Evolutionary conservation across 2,113 vertebrate genomes (phyloP).

Genomic region (Chinchilla lanigera): DNA sequence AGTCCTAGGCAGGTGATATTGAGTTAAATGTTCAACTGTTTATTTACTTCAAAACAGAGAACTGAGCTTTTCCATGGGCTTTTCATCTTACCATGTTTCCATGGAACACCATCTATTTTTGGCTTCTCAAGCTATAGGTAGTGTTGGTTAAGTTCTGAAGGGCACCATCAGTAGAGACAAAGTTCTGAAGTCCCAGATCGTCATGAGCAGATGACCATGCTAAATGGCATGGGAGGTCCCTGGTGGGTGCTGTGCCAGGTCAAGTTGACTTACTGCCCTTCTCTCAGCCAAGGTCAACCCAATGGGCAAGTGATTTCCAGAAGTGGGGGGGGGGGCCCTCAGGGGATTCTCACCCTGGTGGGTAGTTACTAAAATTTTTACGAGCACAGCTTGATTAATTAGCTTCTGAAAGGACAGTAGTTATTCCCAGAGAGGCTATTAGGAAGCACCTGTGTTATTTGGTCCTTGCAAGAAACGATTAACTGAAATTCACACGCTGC

Average conservation of each 20-base stretch:
- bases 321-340: neutral
- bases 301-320: conserved; percentile 40
- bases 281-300: conserved; percentile 70
- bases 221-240: neutral
- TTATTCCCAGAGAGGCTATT: conserved; percentile 68
- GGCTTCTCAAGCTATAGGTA: neutral
- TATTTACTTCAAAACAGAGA: neutral
- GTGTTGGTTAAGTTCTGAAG: neutral
- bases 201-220: conserved; percentile 18
- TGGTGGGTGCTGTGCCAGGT: neutral
- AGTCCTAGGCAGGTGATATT: neutral
- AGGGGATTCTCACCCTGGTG: conserved; percentile 33
- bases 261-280: conserved; percentile 56
- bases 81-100: neutral
- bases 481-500: conserved; percentile 79
- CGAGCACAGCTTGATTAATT: conserved; percentile 59
- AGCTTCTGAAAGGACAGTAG: conserved; percentile 71
- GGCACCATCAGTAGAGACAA: neutral
- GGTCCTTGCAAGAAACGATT: conserved; percentile 76
- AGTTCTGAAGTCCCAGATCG: neutral
- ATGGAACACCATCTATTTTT: neutral
- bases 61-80: neutral
- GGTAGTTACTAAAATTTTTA: conserved; percentile 67
- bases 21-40: neutral
- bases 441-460: conserved; percentile 73